Evolutionary conservation across 2,888 invertebrate species (phyloP).

Genomic region (Branchinecta sandiegonensis): DNA sequence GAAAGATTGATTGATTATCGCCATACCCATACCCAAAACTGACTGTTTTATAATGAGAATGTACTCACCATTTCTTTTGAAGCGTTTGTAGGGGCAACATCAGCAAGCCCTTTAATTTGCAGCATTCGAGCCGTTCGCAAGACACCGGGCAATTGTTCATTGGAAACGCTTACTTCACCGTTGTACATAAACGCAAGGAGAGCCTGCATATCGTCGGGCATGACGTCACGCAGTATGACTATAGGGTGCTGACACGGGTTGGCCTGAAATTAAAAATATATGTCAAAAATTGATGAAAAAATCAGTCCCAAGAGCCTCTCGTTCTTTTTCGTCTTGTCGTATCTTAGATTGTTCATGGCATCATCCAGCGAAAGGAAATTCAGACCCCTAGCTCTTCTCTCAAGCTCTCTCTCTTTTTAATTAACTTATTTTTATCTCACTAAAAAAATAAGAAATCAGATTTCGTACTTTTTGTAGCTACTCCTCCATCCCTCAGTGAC

Average conservation of each 20-base stretch:
- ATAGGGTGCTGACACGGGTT: conserved; percentile 84
- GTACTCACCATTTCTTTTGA: conserved; percentile 19
- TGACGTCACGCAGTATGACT: conserved; percentile 69
- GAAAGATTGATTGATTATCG: too few relatives aligned
- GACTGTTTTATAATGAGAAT: neutral
- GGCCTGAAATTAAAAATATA: conserved; percentile 42
- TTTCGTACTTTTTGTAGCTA: too few relatives aligned
- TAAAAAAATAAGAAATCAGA: too few relatives aligned
- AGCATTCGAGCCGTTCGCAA: conserved; percentile 72
- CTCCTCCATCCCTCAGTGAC: too few relatives aligned
- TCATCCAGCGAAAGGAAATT: too few relatives aligned
- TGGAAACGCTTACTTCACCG: conserved; percentile 76
- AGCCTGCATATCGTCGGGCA: conserved; percentile 71
- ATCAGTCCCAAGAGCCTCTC: too few relatives aligned
- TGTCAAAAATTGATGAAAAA: neutral
- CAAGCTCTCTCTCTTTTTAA: too few relatives aligned
- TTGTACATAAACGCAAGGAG: conserved; percentile 82
- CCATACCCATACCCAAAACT: too few relatives aligned
- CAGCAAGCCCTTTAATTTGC: conserved; percentile 70
- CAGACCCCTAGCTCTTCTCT: too few relatives aligned
- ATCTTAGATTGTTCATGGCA: too few relatives aligned
- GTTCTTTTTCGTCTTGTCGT: too few relatives aligned
- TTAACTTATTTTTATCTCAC: too few relatives aligned
- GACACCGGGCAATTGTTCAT: conserved; percentile 71
- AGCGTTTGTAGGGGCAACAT: conserved; percentile 42